Percentiles rank a stretch among this genome's conserved stretches.
Conservation (phyloP, 2,888 invertebrate species). For the Campoplex capitator region DNA sequence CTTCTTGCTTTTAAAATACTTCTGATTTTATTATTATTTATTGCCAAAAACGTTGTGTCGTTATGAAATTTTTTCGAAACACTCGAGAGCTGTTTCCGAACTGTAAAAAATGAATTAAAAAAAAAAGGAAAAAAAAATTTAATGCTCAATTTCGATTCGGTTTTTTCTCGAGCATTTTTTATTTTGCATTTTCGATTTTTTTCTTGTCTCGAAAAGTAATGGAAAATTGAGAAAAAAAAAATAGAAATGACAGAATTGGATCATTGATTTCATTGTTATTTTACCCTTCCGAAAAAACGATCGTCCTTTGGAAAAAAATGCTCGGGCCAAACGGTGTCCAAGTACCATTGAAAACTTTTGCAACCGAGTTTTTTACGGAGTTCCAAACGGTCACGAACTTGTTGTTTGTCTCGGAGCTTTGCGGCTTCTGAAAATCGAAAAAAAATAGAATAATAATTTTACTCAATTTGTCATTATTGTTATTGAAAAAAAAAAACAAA, state of each 20-base stretch:
- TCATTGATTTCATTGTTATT: neutral
- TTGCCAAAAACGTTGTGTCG: neutral
- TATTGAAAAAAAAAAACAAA: neutral
- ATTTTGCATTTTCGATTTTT: no score
- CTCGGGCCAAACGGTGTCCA: conserved; percentile 97
- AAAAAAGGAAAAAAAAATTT: neutral
- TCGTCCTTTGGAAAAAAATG: conserved; percentile 96
- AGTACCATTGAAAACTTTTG: conserved; percentile 96
- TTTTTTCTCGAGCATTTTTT: no score
- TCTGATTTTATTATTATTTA: neutral
- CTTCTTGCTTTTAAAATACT: no score
- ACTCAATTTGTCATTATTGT: neutral
- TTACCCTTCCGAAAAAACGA: conserved; percentile 94
- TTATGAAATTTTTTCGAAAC: neutral
- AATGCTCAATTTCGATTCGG: no score
- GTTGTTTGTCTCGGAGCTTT: conserved; percentile 87
- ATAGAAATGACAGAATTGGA: neutral
- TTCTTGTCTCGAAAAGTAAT: no score
- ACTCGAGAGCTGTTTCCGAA: neutral
- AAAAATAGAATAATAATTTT: conserved; percentile 37
- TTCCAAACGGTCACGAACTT: conserved; percentile 87
- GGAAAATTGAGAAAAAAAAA: no score
- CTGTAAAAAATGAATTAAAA: neutral
- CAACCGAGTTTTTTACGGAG: conserved; percentile 91
- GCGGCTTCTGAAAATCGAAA: conserved; percentile 85